Evolutionary conservation across 1,140 invertebrate species (phyloP).

Genomic region (Elysia chlorotica): DNA sequence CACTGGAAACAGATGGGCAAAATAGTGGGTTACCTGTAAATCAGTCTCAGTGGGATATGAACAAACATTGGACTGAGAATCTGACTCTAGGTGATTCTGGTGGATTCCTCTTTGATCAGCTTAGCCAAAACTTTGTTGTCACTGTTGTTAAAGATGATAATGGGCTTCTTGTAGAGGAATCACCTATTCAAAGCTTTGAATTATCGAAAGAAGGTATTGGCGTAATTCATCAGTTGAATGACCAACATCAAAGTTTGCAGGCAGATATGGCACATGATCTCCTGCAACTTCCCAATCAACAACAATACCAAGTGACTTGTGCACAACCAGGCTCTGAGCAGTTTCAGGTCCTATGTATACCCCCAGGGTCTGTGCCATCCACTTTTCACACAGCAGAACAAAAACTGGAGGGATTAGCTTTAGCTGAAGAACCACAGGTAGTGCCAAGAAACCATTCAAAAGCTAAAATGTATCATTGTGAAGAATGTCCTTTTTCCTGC

Average conservation of each 20-base stretch:
- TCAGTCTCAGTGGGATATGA: background rate
- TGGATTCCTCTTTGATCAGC: background rate
- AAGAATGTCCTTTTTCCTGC: background rate
- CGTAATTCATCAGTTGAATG: too few relatives aligned
- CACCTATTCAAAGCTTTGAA: too few relatives aligned
- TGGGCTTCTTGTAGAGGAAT: background rate
- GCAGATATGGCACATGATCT: too few relatives aligned
- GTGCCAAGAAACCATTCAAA: constrained; percentile 6
- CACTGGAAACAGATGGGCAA: too few relatives aligned
- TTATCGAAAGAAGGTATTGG: too few relatives aligned
- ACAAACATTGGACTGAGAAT: background rate
- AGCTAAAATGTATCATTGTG: constrained; percentile 14
- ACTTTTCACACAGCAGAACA: background rate
- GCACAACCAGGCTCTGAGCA: background rate
- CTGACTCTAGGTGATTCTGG: background rate
- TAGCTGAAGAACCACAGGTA: background rate
- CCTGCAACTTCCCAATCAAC: background rate
- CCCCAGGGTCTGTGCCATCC: background rate
- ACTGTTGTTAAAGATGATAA: background rate
- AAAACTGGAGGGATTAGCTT: background rate
- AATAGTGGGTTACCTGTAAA: too few relatives aligned
- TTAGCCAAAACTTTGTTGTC: background rate
- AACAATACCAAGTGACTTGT: background rate
- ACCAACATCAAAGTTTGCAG: too few relatives aligned
- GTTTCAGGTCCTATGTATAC: background rate